These are phyloP conservation scores for Hypsibius dujardini DNA, from an alignment of 1,140 invertebrate genomes.

Conservation along the genomic window DNA sequence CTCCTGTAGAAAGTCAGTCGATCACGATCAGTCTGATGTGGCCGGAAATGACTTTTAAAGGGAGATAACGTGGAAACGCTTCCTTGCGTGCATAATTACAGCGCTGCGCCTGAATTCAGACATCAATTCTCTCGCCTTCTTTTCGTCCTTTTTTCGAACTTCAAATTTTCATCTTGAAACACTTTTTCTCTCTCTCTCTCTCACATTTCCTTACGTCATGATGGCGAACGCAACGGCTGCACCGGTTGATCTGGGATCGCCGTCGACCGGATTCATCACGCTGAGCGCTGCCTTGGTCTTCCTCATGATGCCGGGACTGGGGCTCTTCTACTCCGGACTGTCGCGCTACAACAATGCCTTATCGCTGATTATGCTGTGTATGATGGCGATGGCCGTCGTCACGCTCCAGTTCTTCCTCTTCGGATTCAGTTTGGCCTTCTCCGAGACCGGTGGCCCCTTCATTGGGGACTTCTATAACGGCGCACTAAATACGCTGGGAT, in stretches of 20 bases:
- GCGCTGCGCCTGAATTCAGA: no score
- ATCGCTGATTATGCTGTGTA: constrained; percentile 13
- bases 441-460: constrained; percentile 2
- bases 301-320: constrained; percentile 15
- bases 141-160: no score
- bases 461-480: neutral
- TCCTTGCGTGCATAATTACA: no score
- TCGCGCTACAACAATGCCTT: constrained; percentile 10
- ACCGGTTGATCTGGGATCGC: neutral
- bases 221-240: no score
- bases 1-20: no score
- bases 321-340: constrained; percentile 9
- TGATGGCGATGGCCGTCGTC: constrained; percentile 2
- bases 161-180: no score
- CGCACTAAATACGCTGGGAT: neutral
- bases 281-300: neutral
- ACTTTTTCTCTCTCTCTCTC: no score
- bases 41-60: no score
- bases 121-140: no score
- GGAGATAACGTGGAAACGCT: no score
- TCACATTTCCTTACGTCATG: no score
- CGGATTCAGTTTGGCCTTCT: constrained; percentile 1
- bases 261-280: constrained; percentile 6
- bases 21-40: no score
- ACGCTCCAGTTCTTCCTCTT: constrained; percentile 16